A percentile compares a stretch with the other conserved stretches of the same genome.
phyloP scores from a whole-genome alignment of 2,113 vertebrate species.

The Elephas maximus region DNA sequence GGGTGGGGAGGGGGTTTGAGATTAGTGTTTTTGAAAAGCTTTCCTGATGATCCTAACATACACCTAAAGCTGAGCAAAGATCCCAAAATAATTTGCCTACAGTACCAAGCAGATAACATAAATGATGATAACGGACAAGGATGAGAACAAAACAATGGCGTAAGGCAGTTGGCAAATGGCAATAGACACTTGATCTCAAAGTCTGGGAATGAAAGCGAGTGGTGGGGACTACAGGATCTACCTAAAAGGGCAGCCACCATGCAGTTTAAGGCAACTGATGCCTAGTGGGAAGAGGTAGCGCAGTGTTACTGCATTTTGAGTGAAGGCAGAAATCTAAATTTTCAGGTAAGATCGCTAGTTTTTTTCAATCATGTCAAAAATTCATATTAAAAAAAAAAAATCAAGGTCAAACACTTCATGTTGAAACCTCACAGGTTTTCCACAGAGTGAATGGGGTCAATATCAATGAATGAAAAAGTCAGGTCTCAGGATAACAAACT shows the following conservation, averaged over 20 bases:
- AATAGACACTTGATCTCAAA: neutral
- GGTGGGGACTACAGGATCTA: neutral
- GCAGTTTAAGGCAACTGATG: neutral
- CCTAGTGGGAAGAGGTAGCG: neutral
- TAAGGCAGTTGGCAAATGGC: neutral
- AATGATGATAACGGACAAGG: neutral
- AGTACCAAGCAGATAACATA: neutral
- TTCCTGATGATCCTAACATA: neutral
- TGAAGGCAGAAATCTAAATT: neutral
- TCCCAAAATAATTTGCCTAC: neutral
- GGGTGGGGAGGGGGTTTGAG: neutral
- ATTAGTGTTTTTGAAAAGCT: neutral
- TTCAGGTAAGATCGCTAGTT: neutral
- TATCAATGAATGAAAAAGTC: neutral
- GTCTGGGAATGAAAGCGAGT: neutral
- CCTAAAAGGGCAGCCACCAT: no score
- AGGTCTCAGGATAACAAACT: neutral
- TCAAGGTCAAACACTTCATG: neutral
- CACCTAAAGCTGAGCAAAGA: neutral
- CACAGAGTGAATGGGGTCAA: neutral
- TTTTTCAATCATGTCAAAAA: conserved; percentile 1
- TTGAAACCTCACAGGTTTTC: neutral
- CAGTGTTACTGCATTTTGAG: neutral
- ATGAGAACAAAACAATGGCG: neutral
- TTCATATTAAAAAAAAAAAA: neutral